phyloP scores from a whole-genome alignment of 2,113 vertebrate genomes.

The Gnathonemus echidnorhynchus region DNA sequence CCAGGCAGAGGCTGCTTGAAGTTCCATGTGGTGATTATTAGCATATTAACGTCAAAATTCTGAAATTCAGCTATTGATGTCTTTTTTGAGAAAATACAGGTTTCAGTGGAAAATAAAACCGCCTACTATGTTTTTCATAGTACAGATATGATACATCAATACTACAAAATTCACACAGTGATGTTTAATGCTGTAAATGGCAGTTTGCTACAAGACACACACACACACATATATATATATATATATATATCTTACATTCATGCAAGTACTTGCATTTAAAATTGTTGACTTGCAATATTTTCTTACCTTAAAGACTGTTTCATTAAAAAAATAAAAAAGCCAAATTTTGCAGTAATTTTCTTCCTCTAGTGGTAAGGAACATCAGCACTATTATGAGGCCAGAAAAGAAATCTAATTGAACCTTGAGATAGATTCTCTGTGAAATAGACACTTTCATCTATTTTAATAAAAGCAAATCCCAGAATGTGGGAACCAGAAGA shows the following conservation, averaged over 20 bases:
- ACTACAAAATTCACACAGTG: neutral
- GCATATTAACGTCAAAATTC: neutral
- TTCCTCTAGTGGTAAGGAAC: neutral
- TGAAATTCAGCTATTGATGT: neutral
- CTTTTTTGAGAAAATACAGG: neutral
- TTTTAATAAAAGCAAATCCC: neutral
- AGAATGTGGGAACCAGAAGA: neutral
- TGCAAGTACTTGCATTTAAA: neutral
- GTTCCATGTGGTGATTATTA: neutral
- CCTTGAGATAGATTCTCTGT: neutral
- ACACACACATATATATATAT: too few species aligned
- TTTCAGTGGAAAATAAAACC: slow-evolving; percentile 7
- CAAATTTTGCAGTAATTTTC: neutral
- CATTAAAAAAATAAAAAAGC: neutral
- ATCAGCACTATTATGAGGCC: neutral
- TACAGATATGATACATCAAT: neutral
- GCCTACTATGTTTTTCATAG: neutral
- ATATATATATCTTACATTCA: neutral
- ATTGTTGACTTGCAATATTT: neutral
- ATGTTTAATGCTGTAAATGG: neutral
- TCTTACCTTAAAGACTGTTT: neutral
- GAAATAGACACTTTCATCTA: neutral
- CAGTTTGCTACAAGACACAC: neutral
- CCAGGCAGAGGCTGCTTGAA: neutral
- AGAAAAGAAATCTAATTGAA: neutral